Conservation (phyloP, 2,888 invertebrate genomes). For the Protophormia terraenovae region DNA sequence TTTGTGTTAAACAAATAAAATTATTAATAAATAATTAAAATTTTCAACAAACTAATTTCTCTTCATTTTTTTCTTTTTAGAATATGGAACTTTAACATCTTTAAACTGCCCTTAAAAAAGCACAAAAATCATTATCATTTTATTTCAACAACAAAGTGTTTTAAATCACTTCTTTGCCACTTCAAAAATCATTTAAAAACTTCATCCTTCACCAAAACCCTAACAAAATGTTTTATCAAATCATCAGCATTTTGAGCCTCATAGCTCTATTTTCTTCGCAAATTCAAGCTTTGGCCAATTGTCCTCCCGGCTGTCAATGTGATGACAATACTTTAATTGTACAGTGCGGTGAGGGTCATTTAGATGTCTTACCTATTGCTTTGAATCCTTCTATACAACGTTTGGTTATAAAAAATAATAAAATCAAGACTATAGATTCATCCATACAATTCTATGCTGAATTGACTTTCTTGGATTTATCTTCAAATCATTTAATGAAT, state of each 20-base stretch:
- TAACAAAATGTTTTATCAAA: constrained; percentile 46
- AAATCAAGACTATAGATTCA: constrained; percentile 93
- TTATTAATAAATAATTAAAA: no score
- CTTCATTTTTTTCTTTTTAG: constrained; percentile 34
- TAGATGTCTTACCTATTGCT: constrained; percentile 94
- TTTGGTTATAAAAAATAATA: constrained; percentile 91
- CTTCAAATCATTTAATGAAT: constrained; percentile 91
- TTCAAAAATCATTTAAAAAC: background rate
- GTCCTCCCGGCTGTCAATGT: constrained; percentile 92
- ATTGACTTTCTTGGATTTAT: constrained; percentile 91
- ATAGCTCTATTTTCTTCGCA: background rate
- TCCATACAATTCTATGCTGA: constrained; percentile 94
- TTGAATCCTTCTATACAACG: constrained; percentile 94
- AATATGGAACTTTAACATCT: constrained; percentile 67
- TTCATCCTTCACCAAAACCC: background rate
- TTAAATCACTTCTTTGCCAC: background rate
- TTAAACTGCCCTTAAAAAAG: background rate
- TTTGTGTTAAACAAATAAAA: background rate
- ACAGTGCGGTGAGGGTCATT: constrained; percentile 91
- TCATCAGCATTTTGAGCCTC: constrained; percentile 28
- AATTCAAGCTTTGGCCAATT: constrained; percentile 84
- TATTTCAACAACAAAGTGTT: constrained; percentile 7
- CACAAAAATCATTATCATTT: background rate
- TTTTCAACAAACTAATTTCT: background rate
- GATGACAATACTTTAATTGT: constrained; percentile 94